phyloP scores from a whole-genome alignment of 2,888 invertebrate species.

The Lasioglossum calceatum region DNA sequence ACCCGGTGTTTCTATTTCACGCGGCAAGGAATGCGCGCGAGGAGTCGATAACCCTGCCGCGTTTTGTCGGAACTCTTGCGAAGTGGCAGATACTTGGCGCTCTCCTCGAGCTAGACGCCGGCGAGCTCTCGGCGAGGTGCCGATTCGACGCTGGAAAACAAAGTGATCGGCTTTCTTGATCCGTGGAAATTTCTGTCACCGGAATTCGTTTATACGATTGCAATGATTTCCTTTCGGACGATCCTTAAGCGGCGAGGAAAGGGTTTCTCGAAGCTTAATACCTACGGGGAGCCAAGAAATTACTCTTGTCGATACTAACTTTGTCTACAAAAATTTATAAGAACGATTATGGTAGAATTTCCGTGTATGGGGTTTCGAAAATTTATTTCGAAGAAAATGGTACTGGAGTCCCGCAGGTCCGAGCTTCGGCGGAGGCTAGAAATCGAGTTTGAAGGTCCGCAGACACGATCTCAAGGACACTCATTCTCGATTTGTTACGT shows the following conservation, averaged over 20 bases:
- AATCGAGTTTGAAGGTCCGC: background rate
- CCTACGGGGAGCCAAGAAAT: background rate
- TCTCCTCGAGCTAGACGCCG: background rate
- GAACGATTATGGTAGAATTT: background rate
- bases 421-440: background rate
- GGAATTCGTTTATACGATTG: background rate
- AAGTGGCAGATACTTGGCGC: background rate
- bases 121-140: background rate
- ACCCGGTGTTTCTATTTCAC: conserved; percentile 37
- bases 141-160: background rate
- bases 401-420: background rate
- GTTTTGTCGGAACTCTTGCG: background rate
- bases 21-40: conserved; percentile 23
- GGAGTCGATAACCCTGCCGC: conserved; percentile 50
- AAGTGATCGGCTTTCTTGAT: background rate
- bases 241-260: background rate
- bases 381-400: background rate
- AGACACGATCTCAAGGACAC: background rate
- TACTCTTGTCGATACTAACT: background rate
- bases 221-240: background rate
- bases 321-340: background rate
- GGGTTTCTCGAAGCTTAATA: background rate
- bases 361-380: background rate
- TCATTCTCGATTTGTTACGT: background rate
- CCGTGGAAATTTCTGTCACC: background rate